phyloP scores from a whole-genome alignment of 2,888 invertebrate species.

The Clivina fossor region DNA sequence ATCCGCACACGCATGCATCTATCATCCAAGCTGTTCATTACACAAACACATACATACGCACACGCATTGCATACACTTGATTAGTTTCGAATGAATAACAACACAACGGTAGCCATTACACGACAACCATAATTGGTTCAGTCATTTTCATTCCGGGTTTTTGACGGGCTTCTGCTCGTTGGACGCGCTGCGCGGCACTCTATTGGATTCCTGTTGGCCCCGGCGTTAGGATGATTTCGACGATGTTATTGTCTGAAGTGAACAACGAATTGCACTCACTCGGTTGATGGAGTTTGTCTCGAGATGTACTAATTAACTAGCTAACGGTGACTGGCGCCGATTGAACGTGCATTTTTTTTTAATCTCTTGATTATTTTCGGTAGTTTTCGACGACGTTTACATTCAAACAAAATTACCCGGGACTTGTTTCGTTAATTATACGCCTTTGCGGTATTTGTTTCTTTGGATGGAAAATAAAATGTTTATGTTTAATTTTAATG shows the following conservation, averaged over 20 bases:
- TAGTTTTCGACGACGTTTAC: too few species aligned
- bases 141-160: conserved; percentile 28
- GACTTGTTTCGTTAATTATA: too few species aligned
- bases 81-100: conserved; percentile 29
- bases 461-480: too few species aligned
- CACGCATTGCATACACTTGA: conserved; percentile 21
- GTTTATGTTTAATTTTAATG: too few species aligned
- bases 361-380: too few species aligned
- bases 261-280: conserved; percentile 22
- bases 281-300: neutral
- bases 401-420: too few species aligned
- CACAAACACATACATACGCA: neutral
- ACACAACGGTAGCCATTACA: conserved; percentile 27
- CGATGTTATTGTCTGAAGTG: too few species aligned
- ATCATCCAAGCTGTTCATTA: neutral
- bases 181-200: neutral
- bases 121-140: conserved; percentile 28
- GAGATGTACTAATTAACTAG: neutral
- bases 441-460: too few species aligned
- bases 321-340: neutral
- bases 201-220: neutral
- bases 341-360: too few species aligned
- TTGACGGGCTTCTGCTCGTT: conserved; percentile 28
- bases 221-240: too few species aligned
- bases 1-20: neutral